Evolutionary conservation across 2,888 invertebrate genomes (phyloP), one percentile per base, ranked within the genome.

Genomic region (Aleiodes testaceus): DNA sequence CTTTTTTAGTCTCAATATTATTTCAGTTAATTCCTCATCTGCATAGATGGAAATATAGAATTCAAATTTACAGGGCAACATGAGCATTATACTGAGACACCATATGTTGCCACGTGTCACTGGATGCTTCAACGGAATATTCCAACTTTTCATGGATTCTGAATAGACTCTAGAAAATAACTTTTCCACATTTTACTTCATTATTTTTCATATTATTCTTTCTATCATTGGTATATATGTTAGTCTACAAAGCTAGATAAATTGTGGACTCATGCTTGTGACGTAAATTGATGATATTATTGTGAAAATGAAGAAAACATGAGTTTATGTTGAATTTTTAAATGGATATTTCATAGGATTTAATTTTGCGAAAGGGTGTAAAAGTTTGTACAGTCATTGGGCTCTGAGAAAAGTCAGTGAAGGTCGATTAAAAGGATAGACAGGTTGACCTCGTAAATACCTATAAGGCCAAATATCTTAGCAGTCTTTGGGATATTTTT

Each of bases 91-190:
- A 59, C 59, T 53, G 26, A 18, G 9, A 36, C 42, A 59, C 59
- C 59, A 59, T 59, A 59, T 59, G 59, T 36, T 59, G 59, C 59
- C 59, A 59, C 59, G 59, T 59, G 59, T 59, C 59, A 42, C 11
- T 20, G 30, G 14, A 42, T 36, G 36, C 59, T 18, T 36, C 53
- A 11, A 16, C 59, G 18, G 36, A 42, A 42, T 59, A 14, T 42
- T 26, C 16, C 42, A 59, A 59, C 59, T 42, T 59, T 42, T 42
- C 59, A 59, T 42, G 42, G 42, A 36, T 30, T 18, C 14, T 18
- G 36, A 59, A 59, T 59, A 6, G 16, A 42, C 14, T 59, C 42
- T 59, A 6, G 14, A 42, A n/a, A 59, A 42, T 59, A 36, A 59
- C 36, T 59, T 55, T 55, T 30, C 55, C 55, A 14, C 55, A 42